Conservation (phyloP, 1,140 invertebrate genomes). For the Drosophila truncata region DNA sequence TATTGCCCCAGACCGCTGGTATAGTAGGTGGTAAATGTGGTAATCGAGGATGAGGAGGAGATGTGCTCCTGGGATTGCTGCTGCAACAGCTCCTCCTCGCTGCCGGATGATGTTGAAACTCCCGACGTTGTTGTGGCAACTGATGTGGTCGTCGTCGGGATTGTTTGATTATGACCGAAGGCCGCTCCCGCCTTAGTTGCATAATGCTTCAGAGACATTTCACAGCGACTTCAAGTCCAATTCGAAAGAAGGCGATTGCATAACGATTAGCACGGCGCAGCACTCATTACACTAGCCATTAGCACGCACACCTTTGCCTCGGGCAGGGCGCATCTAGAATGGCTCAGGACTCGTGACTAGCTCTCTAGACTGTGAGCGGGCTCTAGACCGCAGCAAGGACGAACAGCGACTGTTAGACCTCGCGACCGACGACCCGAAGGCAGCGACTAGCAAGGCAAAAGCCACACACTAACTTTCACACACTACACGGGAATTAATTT, state of each 20-base stretch:
- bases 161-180: slow-evolving; percentile 53
- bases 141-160: slow-evolving; percentile 38
- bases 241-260: slow-evolving; percentile 65
- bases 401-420: slow-evolving; percentile 46
- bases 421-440: slow-evolving; percentile 46
- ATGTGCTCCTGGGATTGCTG: slow-evolving; percentile 55
- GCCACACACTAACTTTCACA: slow-evolving; percentile 1
- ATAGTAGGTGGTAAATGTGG: slow-evolving; percentile 62
- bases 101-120: slow-evolving; percentile 28
- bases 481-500: slow-evolving; percentile 7
- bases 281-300: slow-evolving; percentile 50
- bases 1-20: slow-evolving; percentile 81
- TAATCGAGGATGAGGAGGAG: slow-evolving; percentile 44
- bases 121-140: slow-evolving; percentile 39
- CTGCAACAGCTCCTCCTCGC: slow-evolving; percentile 39
- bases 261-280: slow-evolving; percentile 65
- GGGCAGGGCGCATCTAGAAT: slow-evolving; percentile 11
- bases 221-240: slow-evolving; percentile 27
- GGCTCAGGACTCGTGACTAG: slow-evolving; percentile 16
- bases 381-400: slow-evolving; percentile 53
- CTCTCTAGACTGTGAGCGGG: slow-evolving; percentile 3
- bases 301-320: slow-evolving; percentile 49
- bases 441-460: slow-evolving; percentile 1
- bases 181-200: slow-evolving; percentile 62
- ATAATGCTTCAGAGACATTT: slow-evolving; percentile 82